Conservation (phyloP, 2,888 invertebrate species). For the Agonopterix subpropinquella region DNA sequence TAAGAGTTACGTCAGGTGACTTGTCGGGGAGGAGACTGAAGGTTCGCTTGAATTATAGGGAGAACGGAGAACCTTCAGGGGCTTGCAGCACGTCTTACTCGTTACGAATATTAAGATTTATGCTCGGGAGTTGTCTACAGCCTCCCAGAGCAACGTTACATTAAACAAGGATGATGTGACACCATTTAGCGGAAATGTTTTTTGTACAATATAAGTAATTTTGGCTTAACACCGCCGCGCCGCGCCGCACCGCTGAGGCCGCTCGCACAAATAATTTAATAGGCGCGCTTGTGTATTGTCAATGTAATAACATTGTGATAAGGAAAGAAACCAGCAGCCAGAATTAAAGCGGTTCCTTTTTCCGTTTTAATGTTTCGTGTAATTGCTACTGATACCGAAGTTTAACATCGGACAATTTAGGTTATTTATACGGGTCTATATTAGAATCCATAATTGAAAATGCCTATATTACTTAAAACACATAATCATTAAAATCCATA, state of each 20-base stretch:
- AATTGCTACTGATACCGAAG: constrained; percentile 30
- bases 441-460: no score
- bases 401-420: neutral
- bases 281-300: constrained; percentile 59
- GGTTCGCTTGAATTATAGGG: neutral
- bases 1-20: no score
- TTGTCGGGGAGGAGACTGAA: no score
- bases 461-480: no score
- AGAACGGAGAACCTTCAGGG: neutral
- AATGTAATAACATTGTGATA: constrained; percentile 63
- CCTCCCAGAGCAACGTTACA: constrained; percentile 14
- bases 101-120: constrained; percentile 50
- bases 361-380: constrained; percentile 35
- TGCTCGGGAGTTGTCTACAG: constrained; percentile 9
- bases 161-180: constrained; percentile 52
- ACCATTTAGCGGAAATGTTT: constrained; percentile 36
- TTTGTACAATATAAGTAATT: constrained; percentile 15
- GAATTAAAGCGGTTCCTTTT: constrained; percentile 55
- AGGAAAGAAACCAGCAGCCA: constrained; percentile 56
- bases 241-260: neutral
- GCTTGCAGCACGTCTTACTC: constrained; percentile 22
- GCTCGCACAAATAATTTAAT: constrained; percentile 54
- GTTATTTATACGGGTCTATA: no score
- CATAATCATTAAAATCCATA: no score
- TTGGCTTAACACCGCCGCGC: neutral